Percentiles rank a stretch among this genome's conserved stretches.
Evolutionary conservation across 1,140 invertebrate species (phyloP).

Genomic region (Anagrus nilaparvatae): DNA sequence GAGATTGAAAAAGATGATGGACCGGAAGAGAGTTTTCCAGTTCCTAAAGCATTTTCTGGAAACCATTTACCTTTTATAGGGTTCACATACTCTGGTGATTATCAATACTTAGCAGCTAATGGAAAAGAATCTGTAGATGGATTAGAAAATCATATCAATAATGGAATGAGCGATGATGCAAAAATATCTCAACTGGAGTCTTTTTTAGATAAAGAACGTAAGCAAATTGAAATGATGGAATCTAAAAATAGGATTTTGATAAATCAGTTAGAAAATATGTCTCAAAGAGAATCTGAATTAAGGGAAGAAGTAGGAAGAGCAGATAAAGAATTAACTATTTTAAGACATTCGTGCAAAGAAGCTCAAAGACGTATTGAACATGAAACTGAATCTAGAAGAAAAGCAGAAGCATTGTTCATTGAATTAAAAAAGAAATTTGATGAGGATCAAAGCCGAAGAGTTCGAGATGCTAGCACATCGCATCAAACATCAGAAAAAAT

Average conservation of each 20-base stretch:
- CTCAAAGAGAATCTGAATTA: conserved; percentile 59
- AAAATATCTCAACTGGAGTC: conserved; percentile 60
- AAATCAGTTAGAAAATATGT: conserved; percentile 63
- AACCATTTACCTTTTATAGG: conserved; percentile 98
- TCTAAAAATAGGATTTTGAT: conserved; percentile 59
- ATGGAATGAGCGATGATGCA: conserved; percentile 47
- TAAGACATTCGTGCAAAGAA: conserved; percentile 84
- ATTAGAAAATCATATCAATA: conserved; percentile 52
- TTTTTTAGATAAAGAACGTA: conserved; percentile 59
- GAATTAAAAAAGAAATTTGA: conserved; percentile 80
- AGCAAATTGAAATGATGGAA: conserved; percentile 60
- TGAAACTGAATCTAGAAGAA: conserved; percentile 71
- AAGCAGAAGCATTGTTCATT: conserved; percentile 65
- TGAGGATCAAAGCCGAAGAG: conserved; percentile 76
- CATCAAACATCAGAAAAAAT: conserved; percentile 78
- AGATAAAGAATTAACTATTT: conserved; percentile 73
- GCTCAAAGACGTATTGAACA: conserved; percentile 77
- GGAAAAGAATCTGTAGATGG: conserved; percentile 41
- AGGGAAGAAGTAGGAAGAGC: conserved; percentile 68
- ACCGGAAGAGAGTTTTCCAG: conserved; percentile 83
- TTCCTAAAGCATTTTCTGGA: conserved; percentile 94
- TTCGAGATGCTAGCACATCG: conserved; percentile 71
- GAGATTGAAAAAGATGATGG: conserved; percentile 89
- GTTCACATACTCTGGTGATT: conserved; percentile 93
- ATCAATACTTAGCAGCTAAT: conserved; percentile 46